Conservation (phyloP, 2,888 invertebrate genomes). For the Papilio protenor region DNA sequence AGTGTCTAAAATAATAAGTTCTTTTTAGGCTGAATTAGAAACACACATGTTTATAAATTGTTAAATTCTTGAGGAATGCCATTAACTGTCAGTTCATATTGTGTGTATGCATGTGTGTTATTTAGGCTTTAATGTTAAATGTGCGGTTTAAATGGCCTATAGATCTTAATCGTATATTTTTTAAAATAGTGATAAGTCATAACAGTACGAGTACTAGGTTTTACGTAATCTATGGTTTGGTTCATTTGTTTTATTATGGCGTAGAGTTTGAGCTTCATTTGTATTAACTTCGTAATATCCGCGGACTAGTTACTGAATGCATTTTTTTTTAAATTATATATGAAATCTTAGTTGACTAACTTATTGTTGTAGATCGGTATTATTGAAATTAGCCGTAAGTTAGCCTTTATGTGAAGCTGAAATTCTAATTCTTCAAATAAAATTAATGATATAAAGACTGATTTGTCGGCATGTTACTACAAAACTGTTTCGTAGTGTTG, state of each 20-base stretch:
- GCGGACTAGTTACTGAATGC: no score
- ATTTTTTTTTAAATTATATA: no score
- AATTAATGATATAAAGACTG: conserved; percentile 24
- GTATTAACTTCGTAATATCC: no score
- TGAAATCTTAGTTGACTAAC: neutral
- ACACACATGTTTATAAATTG: neutral
- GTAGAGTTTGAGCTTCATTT: neutral
- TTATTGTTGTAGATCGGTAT: neutral
- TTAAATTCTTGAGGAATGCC: neutral
- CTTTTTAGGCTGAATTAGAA: neutral
- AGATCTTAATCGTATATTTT: neutral
- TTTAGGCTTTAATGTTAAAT: neutral
- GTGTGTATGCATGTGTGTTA: neutral
- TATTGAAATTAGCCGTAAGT: neutral
- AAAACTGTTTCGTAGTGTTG: conserved; percentile 10
- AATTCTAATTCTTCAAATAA: neutral
- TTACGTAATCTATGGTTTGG: neutral
- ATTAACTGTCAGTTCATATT: neutral
- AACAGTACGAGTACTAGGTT: neutral
- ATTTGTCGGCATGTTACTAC: conserved; percentile 11
- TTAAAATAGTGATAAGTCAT: neutral
- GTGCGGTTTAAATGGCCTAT: neutral
- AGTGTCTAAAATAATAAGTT: neutral
- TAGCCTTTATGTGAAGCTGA: conserved; percentile 8
- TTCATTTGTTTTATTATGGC: neutral